Base-by-base conservation (phyloP, 92 coral and sea anemone genomes). In the Blastomussa wellsi region DNA sequence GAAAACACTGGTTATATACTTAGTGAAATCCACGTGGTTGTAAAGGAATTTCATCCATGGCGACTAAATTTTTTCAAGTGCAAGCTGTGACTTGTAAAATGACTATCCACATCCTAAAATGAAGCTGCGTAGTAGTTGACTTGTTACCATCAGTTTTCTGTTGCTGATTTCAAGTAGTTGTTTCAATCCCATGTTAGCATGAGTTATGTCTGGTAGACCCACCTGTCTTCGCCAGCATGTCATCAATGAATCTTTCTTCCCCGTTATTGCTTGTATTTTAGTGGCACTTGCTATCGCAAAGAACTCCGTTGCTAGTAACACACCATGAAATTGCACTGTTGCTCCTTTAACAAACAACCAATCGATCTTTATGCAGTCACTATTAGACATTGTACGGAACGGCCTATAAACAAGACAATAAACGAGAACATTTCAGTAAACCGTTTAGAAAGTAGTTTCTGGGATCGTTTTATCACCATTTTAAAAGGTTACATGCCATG, bases 1-100 rank as follows among this genome's bases (percentile, higher is more conserved):
- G 29, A 44, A n/a, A 74, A 44, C 79, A 41, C 79, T 42, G 59
- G 32, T 74, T n/a, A n/a, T 28, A 44, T 74, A 44, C 20, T 74
- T 52, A 31, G 32, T 22, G 57, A 51, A 51, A 5, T 51, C n/a
- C n/a, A n/a, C 57, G 3, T 22, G 22, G 22, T 51, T 51, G 57
- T 22, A 51, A 51, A 51, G 57, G 19, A 51, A 15, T 51, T 51
- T 49, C 57, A 51, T 2, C 57, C 19, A 14, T 15, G 57, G 57
- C 22, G 57, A 51, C 22, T 15, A 22, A 51, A 51, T 51, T 16
- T 51, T 51, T 51, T 51, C 3, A 51, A 51, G 22, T 76, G 52
- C 49, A 74, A 51, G 42, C 80, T 76, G 64, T 51, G 65, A 76
- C 39, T 64, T 14, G 39, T 64, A 13, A 49, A 49, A 48, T 48